These are phyloP conservation scores for Amorpha juglandis DNA, from an alignment of 2,888 invertebrate genomes.

Conservation along the genomic window DNA sequence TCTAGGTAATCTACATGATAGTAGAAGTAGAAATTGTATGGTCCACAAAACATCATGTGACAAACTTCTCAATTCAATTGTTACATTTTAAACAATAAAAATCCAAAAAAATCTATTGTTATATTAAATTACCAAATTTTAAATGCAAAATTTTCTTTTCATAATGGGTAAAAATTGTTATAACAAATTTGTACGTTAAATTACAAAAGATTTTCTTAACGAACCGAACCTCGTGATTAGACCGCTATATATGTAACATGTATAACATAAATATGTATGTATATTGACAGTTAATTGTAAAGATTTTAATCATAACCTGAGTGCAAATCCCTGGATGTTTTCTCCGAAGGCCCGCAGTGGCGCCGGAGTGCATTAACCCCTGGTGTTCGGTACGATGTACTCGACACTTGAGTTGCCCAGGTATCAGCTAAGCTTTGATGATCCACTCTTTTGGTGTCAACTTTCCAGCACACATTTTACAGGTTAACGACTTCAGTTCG, in stretches of 20 bases:
- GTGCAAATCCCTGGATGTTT: constrained; percentile 1
- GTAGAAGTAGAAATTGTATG: no score
- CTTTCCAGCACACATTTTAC: constrained; percentile 31
- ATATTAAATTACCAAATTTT: not conserved
- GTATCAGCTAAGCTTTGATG: constrained; percentile 12
- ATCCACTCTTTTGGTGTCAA: constrained; percentile 31
- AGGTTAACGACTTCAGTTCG: constrained; percentile 22
- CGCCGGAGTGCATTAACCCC: constrained; percentile 58
- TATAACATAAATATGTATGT: no score
- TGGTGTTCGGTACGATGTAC: constrained; percentile 60
- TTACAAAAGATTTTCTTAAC: not conserved
- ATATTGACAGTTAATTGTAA: not conserved
- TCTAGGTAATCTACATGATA: not conserved
- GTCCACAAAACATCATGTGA: not conserved
- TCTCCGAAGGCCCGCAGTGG: not conserved
- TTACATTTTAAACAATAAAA: not conserved
- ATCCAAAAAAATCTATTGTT: not conserved
- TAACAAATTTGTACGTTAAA: not conserved
- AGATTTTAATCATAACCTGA: constrained; percentile 19
- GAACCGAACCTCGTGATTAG: not conserved
- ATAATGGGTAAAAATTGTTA: no score
- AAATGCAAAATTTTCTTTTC: not conserved
- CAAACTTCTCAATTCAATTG: not conserved
- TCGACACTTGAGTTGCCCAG: constrained; percentile 49
- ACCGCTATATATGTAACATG: not conserved